Evolutionary conservation across 1,140 invertebrate genomes (phyloP).

Genomic region (Pseudoatta argentina): DNA sequence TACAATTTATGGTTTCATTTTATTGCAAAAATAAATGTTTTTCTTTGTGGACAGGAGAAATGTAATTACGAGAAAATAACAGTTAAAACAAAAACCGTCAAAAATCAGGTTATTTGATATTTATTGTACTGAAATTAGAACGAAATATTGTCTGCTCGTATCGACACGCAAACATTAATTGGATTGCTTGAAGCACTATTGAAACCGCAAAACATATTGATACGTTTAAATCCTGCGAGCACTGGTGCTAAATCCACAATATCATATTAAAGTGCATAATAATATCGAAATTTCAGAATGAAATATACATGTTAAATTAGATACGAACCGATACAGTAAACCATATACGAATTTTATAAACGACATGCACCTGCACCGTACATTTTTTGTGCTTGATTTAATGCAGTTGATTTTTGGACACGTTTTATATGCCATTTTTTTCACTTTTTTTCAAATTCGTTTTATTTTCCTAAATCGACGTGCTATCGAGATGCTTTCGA

Average conservation of each 20-base stretch:
- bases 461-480: conserved; percentile 9
- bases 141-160: background rate
- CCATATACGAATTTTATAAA: conserved; percentile 22
- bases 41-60: background rate
- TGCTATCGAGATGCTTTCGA: conserved; percentile 39
- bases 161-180: conserved; percentile 15
- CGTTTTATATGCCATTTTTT: conserved; percentile 5
- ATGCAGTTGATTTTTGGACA: conserved; percentile 23
- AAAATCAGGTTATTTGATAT: conserved; percentile 2
- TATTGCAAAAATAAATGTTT: background rate
- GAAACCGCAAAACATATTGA: conserved; percentile 44
- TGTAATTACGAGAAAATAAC: background rate
- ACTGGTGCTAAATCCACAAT: conserved; percentile 34
- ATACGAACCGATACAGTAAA: background rate
- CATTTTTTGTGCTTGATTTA: conserved; percentile 16
- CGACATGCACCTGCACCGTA: background rate
- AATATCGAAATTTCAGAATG: conserved; percentile 43
- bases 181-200: conserved; percentile 28
- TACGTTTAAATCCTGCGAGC: conserved; percentile 23
- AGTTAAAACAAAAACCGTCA: background rate
- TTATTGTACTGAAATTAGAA: conserved; percentile 17
- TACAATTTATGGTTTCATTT: background rate
- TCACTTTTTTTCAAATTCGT: conserved; percentile 9
- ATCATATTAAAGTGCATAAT: conserved; percentile 32
- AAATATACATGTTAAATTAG: conserved; percentile 19